Base-by-base conservation (phyloP, 2,888 invertebrate genomes). In the Hymenopus coronatus region DNA sequence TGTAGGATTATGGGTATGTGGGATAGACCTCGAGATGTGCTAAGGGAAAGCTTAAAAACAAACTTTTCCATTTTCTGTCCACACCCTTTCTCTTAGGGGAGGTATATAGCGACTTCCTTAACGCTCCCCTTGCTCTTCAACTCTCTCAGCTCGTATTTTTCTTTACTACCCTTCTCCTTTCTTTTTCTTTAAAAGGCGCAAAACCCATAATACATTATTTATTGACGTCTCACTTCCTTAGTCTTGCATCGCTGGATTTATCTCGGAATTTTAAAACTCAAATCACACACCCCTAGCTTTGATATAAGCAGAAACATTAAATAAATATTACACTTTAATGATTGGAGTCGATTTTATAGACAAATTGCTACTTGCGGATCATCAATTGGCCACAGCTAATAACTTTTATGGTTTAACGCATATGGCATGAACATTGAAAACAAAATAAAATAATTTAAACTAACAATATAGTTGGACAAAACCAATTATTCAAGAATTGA, bases 51-150 rank as follows among this genome's bases (percentile, higher is more conserved):
- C 84, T 84, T 40, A 84, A 84, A 84, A 33, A 25, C 33, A 84
- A 84, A 84, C 84, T 84, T 84, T 84, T 84, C 84, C 84, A 84
- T 84, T 84, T 84, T 84, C 84, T 84, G 33, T 40, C 40, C 84
- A 33, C 84, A 40, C 27, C 84, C n/a, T 40, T 84, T 84, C 40
- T 33, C 25, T 84, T 33, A 70, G 54, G 54, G 54, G 54, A 70
- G 54, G 54, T 70, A 25, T 70, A 70, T 70, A 70, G 54, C 54
- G 54, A 70, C 54, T 70, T 70, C 54, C 54, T 70, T 70, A 70
- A 70, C 54, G 54, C 20, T 25, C 54, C 54, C 54, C 6, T 8
- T 6, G 15, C 54, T 70, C 54, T 70, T 70, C 54, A 15, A 25
- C 54, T 84, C 33, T 25, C 40, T 33, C 84, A 30, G 14, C n/a